Conservation (phyloP, 2,888 invertebrate genomes). For the Drosophila austrosaltans region DNA sequence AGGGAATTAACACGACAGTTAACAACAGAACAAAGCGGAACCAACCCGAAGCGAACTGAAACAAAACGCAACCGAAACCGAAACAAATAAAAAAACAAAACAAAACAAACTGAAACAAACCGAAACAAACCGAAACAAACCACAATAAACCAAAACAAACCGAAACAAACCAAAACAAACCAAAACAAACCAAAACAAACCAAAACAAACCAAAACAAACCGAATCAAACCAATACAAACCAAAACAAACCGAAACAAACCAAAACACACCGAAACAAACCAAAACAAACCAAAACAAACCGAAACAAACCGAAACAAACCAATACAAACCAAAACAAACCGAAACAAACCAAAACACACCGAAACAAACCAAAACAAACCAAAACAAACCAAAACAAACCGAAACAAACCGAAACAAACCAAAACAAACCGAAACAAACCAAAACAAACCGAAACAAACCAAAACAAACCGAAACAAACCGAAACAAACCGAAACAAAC, state of each 20-base stretch:
- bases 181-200: constrained; percentile 6
- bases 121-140: too few relatives aligned
- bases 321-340: constrained; percentile 25
- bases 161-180: constrained; percentile 27
- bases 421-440: constrained; percentile 32
- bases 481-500: background rate
- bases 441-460: too few relatives aligned
- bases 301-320: constrained; percentile 13
- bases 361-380: background rate
- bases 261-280: constrained; percentile 31
- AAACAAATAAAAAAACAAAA: constrained; percentile 18
- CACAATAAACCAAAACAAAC: constrained; percentile 11
- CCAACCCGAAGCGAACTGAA: background rate
- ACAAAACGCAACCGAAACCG: constrained; percentile 5
- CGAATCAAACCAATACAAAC: constrained; percentile 12
- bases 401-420: constrained; percentile 16
- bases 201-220: too few relatives aligned
- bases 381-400: background rate
- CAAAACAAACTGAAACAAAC: constrained; percentile 37
- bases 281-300: too few relatives aligned
- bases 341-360: constrained; percentile 6
- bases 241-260: background rate
- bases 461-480: too few relatives aligned
- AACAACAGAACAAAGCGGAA: constrained; percentile 54
- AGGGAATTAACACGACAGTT: constrained; percentile 75